Conservation (phyloP, 2,113 vertebrate species). For the Accipiter virgatus region DNA sequence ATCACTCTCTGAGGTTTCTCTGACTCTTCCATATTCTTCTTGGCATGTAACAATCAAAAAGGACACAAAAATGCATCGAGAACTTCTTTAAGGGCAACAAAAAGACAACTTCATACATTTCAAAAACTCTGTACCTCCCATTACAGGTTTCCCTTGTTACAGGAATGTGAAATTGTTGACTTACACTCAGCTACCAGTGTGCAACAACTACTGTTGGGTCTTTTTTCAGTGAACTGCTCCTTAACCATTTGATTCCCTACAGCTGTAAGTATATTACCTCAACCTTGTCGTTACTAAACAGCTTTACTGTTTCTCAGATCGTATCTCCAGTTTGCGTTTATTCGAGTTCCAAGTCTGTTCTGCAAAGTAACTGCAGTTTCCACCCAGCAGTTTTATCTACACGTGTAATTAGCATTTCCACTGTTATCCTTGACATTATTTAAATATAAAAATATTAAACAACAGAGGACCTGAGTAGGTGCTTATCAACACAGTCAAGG, state of each 20-base stretch:
- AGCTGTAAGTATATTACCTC: no score
- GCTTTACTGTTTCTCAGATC: neutral
- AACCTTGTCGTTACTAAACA: neutral
- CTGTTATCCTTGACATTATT: neutral
- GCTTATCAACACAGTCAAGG: neutral
- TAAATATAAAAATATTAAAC: neutral
- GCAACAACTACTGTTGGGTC: neutral
- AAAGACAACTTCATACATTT: neutral
- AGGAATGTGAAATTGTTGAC: neutral
- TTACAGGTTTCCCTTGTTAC: neutral
- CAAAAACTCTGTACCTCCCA: neutral
- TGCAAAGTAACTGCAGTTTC: neutral
- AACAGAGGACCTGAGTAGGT: neutral
- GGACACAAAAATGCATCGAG: neutral
- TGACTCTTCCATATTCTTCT: neutral
- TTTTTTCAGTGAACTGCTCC: neutral
- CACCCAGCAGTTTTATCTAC: neutral
- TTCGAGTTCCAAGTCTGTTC: neutral
- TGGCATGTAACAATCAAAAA: neutral
- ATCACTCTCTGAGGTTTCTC: neutral
- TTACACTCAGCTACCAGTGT: neutral
- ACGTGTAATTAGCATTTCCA: neutral
- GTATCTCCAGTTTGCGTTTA: neutral
- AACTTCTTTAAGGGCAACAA: neutral
- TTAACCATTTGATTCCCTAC: neutral